Base-by-base conservation (phyloP, 2,113 vertebrate genomes). In the Rostratula benghalensis region DNA sequence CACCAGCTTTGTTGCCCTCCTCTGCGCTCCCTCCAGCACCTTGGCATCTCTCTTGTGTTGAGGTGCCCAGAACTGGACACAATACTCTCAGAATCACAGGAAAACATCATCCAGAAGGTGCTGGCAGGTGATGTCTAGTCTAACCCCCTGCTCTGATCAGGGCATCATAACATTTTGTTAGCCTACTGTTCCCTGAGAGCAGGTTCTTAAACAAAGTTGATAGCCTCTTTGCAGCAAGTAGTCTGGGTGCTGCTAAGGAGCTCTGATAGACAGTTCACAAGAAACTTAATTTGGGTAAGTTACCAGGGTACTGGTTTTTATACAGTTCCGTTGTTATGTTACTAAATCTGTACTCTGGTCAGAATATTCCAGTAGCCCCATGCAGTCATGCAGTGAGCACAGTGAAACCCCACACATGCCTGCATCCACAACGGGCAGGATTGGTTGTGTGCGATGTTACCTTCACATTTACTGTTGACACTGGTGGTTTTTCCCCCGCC, bases 361-460 rank as follows among this genome's bases (percentile, higher is more conserved):
- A 46, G 24, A 45, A 31, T 68, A 30, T 50, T 50, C 15, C 25
- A 15, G 79, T 27, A 23, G 51, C 41, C 54, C 27, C 9, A 15
- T 1, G 0, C 16, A 31, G 1, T 54, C 25, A 6, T 25, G 53
- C 60, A 50, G 85, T 10, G 39, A 48, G 31, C 43, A 1, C 19
- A 22, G 16, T 4, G 17, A 68, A 74, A 50, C 60, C 19, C 23
- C 56, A 35, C 46, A 48, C 5, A 3, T 13, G 33, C 8, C 9
- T 8, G 10, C 13, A 27, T 27, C 35, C 23, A 5, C 33, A 68
- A n/a, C 48, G 45, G 54, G 24, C 16, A 33, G 4, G 17, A 14
- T 19, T 41, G 59, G 4, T 54, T 46, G 54, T 1, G 0, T 68
- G 35, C 1, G 0, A 14, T 43, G 31, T 37, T 74, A 43, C n/a